phyloP scores from a whole-genome alignment of 2,113 vertebrate species.

The Podiceps cristatus region DNA sequence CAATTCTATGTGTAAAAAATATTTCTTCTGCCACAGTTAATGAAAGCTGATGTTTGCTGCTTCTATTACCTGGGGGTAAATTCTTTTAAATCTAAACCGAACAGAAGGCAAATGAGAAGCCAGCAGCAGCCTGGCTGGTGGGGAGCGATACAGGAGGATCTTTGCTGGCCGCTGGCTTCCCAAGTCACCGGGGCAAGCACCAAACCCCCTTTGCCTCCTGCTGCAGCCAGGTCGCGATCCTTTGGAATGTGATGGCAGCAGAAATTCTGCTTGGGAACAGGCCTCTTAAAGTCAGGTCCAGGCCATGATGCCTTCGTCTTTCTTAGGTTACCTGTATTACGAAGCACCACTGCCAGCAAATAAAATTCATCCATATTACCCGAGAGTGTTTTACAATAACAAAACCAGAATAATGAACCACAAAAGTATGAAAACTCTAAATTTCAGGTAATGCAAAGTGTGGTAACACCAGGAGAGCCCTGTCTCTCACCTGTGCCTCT shows the following conservation, averaged over 20 bases:
- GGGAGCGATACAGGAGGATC: neutral
- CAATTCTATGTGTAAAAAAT: neutral
- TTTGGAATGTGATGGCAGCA: neutral
- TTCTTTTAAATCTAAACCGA: neutral
- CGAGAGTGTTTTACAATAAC: neutral
- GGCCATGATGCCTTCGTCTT: accelerated
- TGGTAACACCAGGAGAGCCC: neutral
- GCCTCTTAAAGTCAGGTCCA: neutral
- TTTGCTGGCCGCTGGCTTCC: neutral
- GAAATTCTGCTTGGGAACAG: neutral
- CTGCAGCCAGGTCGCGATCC: neutral
- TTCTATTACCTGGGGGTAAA: neutral
- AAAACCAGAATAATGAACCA: accelerated
- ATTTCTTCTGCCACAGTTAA: neutral
- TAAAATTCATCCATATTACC: neutral
- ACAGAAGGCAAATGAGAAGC: neutral
- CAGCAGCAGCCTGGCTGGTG: neutral
- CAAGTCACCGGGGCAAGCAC: accelerated
- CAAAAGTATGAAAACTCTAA: neutral
- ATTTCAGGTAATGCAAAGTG: neutral
- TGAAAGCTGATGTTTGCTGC: neutral
- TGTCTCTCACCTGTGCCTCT: neutral
- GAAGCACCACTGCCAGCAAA: neutral
- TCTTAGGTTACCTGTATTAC: neutral
- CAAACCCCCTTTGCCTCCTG: neutral